A percentile compares a stretch with the other conserved stretches of the same genome.
Evolutionary conservation across 2,797 vertebrate genomes (phyloP).

Genomic region (Microctenopoma lineatum): DNA sequence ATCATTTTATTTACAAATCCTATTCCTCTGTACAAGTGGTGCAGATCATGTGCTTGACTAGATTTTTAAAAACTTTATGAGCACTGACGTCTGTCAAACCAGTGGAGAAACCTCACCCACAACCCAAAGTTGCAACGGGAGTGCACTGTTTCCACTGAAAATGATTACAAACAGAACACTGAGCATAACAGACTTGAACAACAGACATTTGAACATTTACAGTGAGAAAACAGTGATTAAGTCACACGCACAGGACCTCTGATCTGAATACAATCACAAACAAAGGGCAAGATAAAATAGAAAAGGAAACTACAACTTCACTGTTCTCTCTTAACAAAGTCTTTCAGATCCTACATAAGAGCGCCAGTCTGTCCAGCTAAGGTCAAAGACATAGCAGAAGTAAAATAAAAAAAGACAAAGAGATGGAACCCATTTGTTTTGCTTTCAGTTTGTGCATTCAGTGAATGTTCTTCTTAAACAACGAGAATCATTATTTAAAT

Average conservation of each 20-base stretch:
- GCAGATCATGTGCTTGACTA: conserved; percentile 75
- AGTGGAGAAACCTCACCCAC: conserved; percentile 66
- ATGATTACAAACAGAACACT: conserved; percentile 78
- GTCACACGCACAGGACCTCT: conserved; percentile 76
- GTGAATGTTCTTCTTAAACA: conserved; percentile 54
- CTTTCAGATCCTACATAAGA: conserved; percentile 61
- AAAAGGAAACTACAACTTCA: conserved; percentile 63
- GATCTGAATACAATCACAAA: conserved; percentile 75
- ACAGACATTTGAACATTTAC: conserved; percentile 78
- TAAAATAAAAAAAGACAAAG: conserved; percentile 51
- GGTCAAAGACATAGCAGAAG: conserved; percentile 54
- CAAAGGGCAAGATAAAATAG: conserved; percentile 61
- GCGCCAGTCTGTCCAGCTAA: conserved; percentile 50
- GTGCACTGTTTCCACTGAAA: conserved; percentile 72
- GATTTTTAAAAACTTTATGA: conserved; percentile 63
- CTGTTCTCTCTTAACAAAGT: conserved; percentile 53
- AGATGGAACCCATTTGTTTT: conserved; percentile 68
- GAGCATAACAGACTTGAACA: conserved; percentile 75
- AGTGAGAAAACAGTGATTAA: conserved; percentile 78
- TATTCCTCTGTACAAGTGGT: conserved; percentile 80
- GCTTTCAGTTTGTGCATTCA: conserved; percentile 54
- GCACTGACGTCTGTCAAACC: conserved; percentile 71
- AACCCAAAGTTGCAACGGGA: conserved; percentile 75
- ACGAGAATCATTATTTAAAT: conserved; percentile 60
- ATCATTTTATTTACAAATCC: conserved; percentile 88